Percentiles rank a stretch among this genome's conserved stretches.
phyloP scores from a whole-genome alignment of 2,888 invertebrate genomes.

The Pecten maximus region DNA sequence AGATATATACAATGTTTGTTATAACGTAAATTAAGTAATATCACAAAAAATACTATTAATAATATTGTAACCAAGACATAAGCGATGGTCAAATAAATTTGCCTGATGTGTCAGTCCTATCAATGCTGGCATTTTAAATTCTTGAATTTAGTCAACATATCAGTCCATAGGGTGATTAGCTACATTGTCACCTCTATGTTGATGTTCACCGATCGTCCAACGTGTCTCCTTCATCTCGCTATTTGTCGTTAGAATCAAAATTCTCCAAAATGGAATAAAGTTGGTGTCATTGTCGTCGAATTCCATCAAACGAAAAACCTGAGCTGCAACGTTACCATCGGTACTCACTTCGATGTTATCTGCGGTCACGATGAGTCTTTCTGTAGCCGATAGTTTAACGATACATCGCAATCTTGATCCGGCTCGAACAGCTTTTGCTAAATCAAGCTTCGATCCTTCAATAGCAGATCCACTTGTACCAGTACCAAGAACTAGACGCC shows the following conservation, averaged over 20 bases:
- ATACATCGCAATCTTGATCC: background rate
- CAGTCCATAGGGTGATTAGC: background rate
- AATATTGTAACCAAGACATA: too few relatives aligned
- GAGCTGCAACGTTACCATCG: background rate
- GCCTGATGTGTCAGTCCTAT: too few relatives aligned
- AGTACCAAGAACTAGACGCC: background rate
- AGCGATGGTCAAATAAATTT: too few relatives aligned
- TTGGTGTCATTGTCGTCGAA: background rate
- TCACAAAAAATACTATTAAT: too few relatives aligned
- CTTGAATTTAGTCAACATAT: background rate
- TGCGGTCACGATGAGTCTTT: background rate
- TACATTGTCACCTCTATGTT: background rate
- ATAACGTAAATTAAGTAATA: too few relatives aligned
- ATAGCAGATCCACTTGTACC: background rate
- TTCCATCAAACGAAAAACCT: background rate
- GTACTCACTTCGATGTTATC: background rate
- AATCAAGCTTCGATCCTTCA: background rate
- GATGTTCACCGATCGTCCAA: background rate
- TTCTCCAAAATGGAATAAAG: constrained; percentile 13
- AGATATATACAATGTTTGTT: too few relatives aligned
- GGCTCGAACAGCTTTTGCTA: background rate
- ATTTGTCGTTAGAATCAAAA: background rate
- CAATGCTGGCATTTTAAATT: too few relatives aligned
- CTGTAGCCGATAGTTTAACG: background rate
- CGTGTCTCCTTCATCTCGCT: constrained; percentile 17